Percentiles rank a stretch among this genome's conserved stretches.
phyloP scores from a whole-genome alignment of 2,888 invertebrate genomes.

The Elmis aenea region DNA sequence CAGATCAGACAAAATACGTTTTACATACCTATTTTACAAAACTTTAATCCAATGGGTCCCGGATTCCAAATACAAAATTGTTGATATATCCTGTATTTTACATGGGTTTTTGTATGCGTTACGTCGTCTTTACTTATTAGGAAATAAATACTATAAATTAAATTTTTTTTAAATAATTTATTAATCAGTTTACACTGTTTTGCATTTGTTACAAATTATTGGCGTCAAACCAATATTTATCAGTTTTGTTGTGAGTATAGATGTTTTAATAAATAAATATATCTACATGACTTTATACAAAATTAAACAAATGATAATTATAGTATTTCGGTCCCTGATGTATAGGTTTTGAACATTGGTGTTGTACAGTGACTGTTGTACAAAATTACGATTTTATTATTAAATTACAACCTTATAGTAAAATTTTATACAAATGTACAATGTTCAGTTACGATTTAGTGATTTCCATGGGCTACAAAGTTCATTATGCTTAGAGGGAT shows the following conservation, averaged over 20 bases:
- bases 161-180: constrained; percentile 34
- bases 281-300: constrained; percentile 48
- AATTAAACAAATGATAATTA: constrained; percentile 35
- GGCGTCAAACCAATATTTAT: constrained; percentile 33
- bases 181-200: constrained; percentile 36
- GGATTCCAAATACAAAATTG: constrained; percentile 11
- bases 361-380: constrained; percentile 14
- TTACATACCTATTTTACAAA: constrained; percentile 25
- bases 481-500: constrained; percentile 15
- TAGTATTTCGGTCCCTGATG: constrained; percentile 44
- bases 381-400: constrained; percentile 17
- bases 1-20: constrained; percentile 21
- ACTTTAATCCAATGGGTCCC: not conserved
- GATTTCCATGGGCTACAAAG: constrained; percentile 10
- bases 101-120: too few relatives aligned
- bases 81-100: too few relatives aligned
- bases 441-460: constrained; percentile 16
- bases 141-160: constrained; percentile 18
- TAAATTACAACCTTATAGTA: constrained; percentile 31
- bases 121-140: too few relatives aligned
- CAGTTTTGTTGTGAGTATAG: constrained; percentile 49
- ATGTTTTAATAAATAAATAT: constrained; percentile 48
- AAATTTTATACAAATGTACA: constrained; percentile 31
- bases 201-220: constrained; percentile 23
- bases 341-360: constrained; percentile 24